Conservation (phyloP, 2,888 invertebrate genomes). For the Cybosia mesomella region DNA sequence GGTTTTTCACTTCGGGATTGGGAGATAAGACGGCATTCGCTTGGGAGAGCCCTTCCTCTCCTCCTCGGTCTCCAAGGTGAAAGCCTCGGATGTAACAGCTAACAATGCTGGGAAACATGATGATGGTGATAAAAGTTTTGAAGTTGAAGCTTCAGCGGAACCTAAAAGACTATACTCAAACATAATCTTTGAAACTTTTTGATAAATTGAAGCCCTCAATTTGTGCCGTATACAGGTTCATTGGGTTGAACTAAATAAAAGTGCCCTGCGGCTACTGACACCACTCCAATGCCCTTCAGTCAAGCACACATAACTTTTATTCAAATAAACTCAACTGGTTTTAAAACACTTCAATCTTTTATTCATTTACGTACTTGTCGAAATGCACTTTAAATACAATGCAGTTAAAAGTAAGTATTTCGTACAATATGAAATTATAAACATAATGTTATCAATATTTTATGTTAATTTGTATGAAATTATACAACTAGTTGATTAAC, state of each 20-base stretch:
- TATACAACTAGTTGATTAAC: not conserved
- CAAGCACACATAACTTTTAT: constrained; percentile 43
- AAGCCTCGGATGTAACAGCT: too few relatives aligned
- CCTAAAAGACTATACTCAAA: not conserved
- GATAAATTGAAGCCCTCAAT: constrained; percentile 22
- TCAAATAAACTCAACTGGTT: constrained; percentile 56
- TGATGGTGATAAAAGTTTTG: too few relatives aligned
- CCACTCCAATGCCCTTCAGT: constrained; percentile 55
- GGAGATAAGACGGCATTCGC: too few relatives aligned
- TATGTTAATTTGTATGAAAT: not conserved
- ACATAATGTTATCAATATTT: not conserved
- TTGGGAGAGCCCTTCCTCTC: too few relatives aligned
- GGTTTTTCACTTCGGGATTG: too few relatives aligned
- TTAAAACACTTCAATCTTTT: constrained; percentile 53
- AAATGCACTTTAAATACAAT: not conserved
- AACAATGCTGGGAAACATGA: too few relatives aligned
- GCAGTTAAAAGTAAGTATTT: not conserved
- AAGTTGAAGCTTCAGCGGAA: not conserved
- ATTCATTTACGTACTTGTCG: not conserved
- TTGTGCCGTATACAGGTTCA: constrained; percentile 34
- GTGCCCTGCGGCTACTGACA: constrained; percentile 65
- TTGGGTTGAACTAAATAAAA: constrained; percentile 47
- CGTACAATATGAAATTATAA: not conserved
- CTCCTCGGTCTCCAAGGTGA: too few relatives aligned
- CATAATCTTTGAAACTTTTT: not conserved